Base-by-base conservation (phyloP, 2,113 vertebrate genomes). In the Pachyramphus minor region DNA sequence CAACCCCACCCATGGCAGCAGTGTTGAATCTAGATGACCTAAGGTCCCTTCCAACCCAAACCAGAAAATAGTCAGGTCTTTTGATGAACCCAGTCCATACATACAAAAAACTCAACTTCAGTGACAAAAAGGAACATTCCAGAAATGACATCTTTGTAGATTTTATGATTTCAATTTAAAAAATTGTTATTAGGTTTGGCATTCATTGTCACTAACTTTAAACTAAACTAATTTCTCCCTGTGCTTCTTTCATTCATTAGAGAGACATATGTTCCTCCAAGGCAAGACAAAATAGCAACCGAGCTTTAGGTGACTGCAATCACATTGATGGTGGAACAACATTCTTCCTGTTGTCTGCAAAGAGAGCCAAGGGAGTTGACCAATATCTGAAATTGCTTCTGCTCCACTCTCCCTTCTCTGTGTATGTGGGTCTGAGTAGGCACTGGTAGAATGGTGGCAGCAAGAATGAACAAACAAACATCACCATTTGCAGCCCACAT, bases 301-400 rank as follows among this genome's bases (percentile, higher is more conserved):
- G 30, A 77, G 8, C 6, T 60, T 85, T 45, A 37, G 17, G 20
- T 28, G 14, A 12, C 35, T 33, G 69, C 28, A 55, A 31, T 28
- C 30, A 68, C 12, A 7, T 1, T 24, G 9, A 3, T 45, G 5
- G 11, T 74, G 23, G 11, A 73, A 37, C 25, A 72, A 19, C 4
- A 30, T 41, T 31, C 12, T 67, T 53, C 20, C 21, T 30, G 6
- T 35, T 53, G 18, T 14, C 47, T 80, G 15, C 64, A 80, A 39
- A 72, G 39, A 23, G 5, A 44, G 12, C 2, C 31, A 67, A 63
- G 4, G 39, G 2, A 89, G 9, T 5, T 41, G 16, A 49, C 3
- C 0, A 1, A 4, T 19, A 23, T 2, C 17, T 73, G 39, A 16
- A 68, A 73, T 68, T 64, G 12, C 1, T 37, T 20, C 42, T 58